These are phyloP conservation scores for Isaurus tuberculatus DNA, from an alignment of 92 coral and sea anemone species.

Conservation along the genomic window DNA sequence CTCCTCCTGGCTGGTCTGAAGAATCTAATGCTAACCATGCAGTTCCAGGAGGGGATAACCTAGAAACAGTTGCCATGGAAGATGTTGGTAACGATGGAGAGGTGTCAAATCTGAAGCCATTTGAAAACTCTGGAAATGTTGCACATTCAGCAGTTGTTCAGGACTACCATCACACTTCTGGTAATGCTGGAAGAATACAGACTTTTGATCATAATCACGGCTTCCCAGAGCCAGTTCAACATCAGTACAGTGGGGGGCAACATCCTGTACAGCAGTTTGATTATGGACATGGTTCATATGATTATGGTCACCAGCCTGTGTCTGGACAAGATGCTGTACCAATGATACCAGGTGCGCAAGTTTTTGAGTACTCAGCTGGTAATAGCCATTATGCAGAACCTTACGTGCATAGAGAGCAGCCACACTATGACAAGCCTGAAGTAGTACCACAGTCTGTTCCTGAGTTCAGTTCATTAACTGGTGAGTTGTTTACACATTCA, in stretches of 20 bases:
- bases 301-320: conserved; percentile 62
- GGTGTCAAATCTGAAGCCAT: conserved; percentile 22
- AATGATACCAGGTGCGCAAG: conserved; percentile 71
- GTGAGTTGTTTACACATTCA: conserved; percentile 9
- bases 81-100: conserved; percentile 68
- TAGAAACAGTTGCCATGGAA: conserved; percentile 94
- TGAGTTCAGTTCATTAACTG: conserved; percentile 40
- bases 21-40: conserved; percentile 36
- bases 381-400: conserved; percentile 59
- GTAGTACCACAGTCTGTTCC: conserved; percentile 22
- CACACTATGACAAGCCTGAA: conserved; percentile 28
- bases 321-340: conserved; percentile 65
- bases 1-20: conserved; percentile 71
- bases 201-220: conserved; percentile 93
- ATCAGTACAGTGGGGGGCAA: conserved; percentile 54
- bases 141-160: conserved; percentile 62
- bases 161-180: conserved; percentile 66
- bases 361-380: conserved; percentile 81
- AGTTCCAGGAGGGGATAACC: conserved; percentile 62
- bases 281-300: conserved; percentile 73
- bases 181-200: conserved; percentile 65
- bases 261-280: conserved; percentile 80
- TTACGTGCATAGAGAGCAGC: conserved; percentile 60
- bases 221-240: conserved; percentile 68
- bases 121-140: conserved; percentile 40